phyloP scores from a whole-genome alignment of 1,140 invertebrate species.

The Leptinotarsa undecemlineata region DNA sequence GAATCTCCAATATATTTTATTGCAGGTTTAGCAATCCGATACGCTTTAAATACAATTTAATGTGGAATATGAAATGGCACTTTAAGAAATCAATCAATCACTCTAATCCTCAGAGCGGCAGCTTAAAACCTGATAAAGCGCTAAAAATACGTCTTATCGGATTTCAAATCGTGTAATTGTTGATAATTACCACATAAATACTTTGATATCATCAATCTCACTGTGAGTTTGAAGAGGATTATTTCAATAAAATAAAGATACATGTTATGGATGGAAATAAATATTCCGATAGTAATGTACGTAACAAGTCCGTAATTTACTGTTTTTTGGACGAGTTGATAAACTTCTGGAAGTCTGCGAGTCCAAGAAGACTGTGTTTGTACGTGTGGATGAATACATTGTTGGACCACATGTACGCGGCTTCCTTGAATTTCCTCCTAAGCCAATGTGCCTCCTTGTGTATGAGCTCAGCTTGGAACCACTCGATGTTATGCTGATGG shows the following conservation, averaged over 20 bases:
- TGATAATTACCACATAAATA: constrained; percentile 1
- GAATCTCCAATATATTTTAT: constrained; percentile 6
- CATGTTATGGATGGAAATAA: too few species aligned
- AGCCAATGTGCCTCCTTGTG: too few species aligned
- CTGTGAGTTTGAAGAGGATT: neutral
- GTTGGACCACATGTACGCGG: too few species aligned
- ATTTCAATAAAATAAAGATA: neutral
- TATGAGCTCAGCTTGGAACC: too few species aligned
- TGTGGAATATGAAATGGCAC: neutral
- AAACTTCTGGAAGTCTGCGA: too few species aligned
- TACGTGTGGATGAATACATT: too few species aligned
- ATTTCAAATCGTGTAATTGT: neutral
- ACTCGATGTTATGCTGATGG: too few species aligned
- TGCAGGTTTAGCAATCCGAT: neutral
- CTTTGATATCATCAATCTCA: constrained; percentile 6
- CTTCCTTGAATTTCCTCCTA: too few species aligned
- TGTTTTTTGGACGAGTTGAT: too few species aligned
- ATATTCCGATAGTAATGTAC: too few species aligned
- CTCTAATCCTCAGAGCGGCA: neutral
- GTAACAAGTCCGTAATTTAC: too few species aligned
- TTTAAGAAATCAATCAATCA: neutral
- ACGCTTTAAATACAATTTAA: neutral
- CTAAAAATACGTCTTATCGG: neutral
- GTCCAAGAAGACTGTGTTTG: too few species aligned
- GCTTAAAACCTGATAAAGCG: neutral